Evolutionary conservation across 2,888 invertebrate genomes (phyloP).

Genomic region (Polietes domitor): DNA sequence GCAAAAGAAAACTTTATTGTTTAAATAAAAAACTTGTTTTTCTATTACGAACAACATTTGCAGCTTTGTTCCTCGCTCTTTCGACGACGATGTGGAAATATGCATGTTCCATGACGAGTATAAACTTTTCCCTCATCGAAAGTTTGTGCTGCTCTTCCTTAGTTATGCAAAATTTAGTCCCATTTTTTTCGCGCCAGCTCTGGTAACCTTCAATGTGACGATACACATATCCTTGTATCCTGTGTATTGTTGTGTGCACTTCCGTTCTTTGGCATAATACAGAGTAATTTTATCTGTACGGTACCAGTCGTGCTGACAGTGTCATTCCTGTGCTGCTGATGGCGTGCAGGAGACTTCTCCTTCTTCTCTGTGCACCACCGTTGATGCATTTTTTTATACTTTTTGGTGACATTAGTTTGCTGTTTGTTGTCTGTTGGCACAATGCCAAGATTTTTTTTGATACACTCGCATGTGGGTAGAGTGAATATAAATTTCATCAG

Average conservation of each 20-base stretch:
- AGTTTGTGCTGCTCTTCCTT: constrained; percentile 44
- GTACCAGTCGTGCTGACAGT: neutral
- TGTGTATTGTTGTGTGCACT: constrained; percentile 51
- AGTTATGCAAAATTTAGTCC: constrained; percentile 48
- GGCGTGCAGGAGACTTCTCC: neutral
- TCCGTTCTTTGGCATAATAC: constrained; percentile 49
- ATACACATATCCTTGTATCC: constrained; percentile 30
- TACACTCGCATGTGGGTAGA: no score
- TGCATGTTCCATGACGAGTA: constrained; percentile 20
- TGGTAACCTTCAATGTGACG: constrained; percentile 52
- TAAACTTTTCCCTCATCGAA: constrained; percentile 51
- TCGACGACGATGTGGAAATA: neutral
- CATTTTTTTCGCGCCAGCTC: constrained; percentile 25
- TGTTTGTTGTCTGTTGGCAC: constrained; percentile 46
- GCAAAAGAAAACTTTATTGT: neutral
- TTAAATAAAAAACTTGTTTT: constrained; percentile 2
- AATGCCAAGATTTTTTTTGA: constrained; percentile 37
- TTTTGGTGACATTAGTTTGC: constrained; percentile 49
- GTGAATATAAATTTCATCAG: no score
- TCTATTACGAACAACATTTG: neutral
- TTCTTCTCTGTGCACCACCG: no score
- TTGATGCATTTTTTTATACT: neutral
- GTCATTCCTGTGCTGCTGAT: neutral
- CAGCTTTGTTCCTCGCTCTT: constrained; percentile 2
- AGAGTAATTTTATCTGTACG: constrained; percentile 25